Evolutionary conservation across 53 echinoderm and acorn worm genomes (phyloP).

Genomic region (Holothuria leucospilota): DNA sequence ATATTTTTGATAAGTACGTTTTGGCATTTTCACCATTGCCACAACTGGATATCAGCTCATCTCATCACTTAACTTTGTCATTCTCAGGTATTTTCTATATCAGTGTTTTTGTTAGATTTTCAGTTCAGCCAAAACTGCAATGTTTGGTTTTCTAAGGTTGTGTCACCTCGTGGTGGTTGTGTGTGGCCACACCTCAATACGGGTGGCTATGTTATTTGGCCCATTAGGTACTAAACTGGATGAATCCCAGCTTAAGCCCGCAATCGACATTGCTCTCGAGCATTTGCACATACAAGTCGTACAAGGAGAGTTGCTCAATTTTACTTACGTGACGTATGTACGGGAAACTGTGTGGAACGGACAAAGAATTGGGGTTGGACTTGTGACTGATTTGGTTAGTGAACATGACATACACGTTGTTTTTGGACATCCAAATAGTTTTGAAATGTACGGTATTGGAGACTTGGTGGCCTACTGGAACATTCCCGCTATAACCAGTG

Average conservation of each 20-base stretch:
- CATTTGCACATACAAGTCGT: background rate
- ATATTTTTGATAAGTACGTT: too few species aligned
- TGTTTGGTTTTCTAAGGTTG: too few species aligned
- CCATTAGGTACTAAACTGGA: background rate
- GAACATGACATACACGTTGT: slow-evolving; percentile 1
- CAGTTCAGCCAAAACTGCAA: too few species aligned
- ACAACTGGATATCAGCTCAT: too few species aligned
- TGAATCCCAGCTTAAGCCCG: background rate
- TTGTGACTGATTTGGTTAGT: slow-evolving; percentile 9
- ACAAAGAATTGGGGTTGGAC: slow-evolving; percentile 14
- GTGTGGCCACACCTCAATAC: background rate
- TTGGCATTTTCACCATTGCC: too few species aligned
- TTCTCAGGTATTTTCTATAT: too few species aligned
- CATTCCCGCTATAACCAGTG: slow-evolving; percentile 45
- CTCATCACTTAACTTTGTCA: too few species aligned
- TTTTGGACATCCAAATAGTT: background rate
- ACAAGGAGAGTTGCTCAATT: background rate
- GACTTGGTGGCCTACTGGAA: slow-evolving; percentile 43
- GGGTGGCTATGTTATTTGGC: background rate
- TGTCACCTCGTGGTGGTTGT: too few species aligned
- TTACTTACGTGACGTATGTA: background rate
- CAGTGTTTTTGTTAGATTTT: too few species aligned
- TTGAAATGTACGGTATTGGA: slow-evolving; percentile 12
- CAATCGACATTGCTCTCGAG: slow-evolving; percentile 5
- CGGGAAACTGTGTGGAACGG: background rate